Base-by-base conservation (phyloP, 2,888 invertebrate species). In the Operophtera brumata region DNA sequence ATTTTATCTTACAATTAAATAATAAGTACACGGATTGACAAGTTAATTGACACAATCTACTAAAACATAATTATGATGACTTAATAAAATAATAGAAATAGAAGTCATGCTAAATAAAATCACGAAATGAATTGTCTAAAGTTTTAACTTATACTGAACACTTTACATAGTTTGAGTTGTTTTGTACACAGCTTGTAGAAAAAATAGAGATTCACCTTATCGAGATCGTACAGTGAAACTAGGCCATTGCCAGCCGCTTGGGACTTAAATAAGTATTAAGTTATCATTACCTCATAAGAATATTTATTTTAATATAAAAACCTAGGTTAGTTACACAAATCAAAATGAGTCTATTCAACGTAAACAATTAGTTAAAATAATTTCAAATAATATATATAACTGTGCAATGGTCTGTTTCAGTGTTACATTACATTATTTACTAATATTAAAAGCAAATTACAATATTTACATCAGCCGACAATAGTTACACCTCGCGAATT, bases 161-260 rank as follows among this genome's bases (percentile, higher is more conserved):
- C 85, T 87, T 87, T 82, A 85, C 81, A 85, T 74, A 84, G 79
- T 82, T 62, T 81, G 82, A 85, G 80, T 85, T 78, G 81, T 82
- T 88, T 86, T 90, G 85, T 89, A 88, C 86, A 84, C 86, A 87
- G 86, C 82, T 82, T 86, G 88, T 90, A 89, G 90, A 88, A 90
- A 90, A 90, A 90, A 90, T 90, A 90, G 87, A 89, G 87, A 87
- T 88, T 89, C 86, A 85, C 65, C 85, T 86, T 83, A 79, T 47
- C 86, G 88, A 90, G 85, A 86, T 86, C 85, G 80, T 78, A 75
- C 88, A 88, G 84, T 90, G 88, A 90, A 90, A 90, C 89, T 68
- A 82, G 83, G 78, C 82, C 88, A 88, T 90, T 78, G 83, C 77
- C 75, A 83, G 86, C 57, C 59, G 30, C 42, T 11, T 25, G 13